These are phyloP conservation scores for Eueides isabella DNA, from an alignment of 1,140 invertebrate species.

Conservation along the genomic window DNA sequence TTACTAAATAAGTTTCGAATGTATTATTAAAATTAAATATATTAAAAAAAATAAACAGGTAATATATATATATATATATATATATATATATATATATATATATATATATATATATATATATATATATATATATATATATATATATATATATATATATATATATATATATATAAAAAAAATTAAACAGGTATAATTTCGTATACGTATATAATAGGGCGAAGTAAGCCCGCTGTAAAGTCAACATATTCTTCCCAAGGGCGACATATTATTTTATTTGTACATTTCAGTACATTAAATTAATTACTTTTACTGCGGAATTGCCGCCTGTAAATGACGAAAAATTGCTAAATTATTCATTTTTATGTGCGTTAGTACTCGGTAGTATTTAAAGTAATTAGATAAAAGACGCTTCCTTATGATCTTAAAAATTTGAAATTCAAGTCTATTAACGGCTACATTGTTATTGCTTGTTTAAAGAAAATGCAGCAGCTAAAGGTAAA, in stretches of 20 bases:
- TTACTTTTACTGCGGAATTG: slow-evolving; percentile 34
- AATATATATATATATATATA: too few relatives aligned
- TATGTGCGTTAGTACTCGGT: background rate
- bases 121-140: too few relatives aligned
- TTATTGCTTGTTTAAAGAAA: too few relatives aligned
- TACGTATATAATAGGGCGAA: background rate
- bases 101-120: too few relatives aligned
- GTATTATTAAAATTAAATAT: too few relatives aligned
- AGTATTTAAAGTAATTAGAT: background rate
- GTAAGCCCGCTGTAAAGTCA: slow-evolving; percentile 3
- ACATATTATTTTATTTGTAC: slow-evolving; percentile 36
- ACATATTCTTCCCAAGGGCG: slow-evolving; percentile 28
- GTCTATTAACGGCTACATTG: background rate
- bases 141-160: too few relatives aligned
- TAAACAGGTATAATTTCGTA: background rate
- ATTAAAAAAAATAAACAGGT: too few relatives aligned
- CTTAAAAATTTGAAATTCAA: background rate
- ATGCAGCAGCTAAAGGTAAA: too few relatives aligned
- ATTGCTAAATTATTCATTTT: background rate
- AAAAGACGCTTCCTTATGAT: background rate
- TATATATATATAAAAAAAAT: background rate
- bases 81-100: too few relatives aligned
- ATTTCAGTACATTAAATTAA: slow-evolving; percentile 41
- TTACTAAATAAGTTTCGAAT: too few relatives aligned
- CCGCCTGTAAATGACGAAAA: slow-evolving; percentile 2